Evolutionary conservation across 2,888 invertebrate genomes (phyloP).

Genomic region (Dromius quadrimaculatus): DNA sequence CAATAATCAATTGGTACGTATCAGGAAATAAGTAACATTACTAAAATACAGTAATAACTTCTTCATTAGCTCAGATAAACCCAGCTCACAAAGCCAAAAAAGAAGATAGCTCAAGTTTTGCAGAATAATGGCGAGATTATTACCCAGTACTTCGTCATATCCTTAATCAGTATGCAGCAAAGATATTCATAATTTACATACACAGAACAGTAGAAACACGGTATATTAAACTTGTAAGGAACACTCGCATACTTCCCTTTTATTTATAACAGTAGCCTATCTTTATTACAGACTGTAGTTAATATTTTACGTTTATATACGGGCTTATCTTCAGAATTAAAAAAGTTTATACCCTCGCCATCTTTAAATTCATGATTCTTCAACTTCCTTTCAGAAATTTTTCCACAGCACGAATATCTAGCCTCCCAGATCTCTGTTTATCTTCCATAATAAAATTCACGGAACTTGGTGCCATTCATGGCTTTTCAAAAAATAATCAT

Average conservation of each 20-base stretch:
- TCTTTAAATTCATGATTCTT: too few relatives aligned
- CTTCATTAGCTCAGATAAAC: neutral
- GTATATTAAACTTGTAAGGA: constrained; percentile 5
- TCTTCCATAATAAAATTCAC: too few relatives aligned
- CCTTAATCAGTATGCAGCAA: constrained; percentile 23
- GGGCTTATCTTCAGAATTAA: too few relatives aligned
- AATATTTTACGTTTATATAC: constrained; percentile 13
- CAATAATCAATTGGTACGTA: neutral
- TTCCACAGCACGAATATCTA: too few relatives aligned
- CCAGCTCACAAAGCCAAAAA: neutral
- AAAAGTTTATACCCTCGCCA: too few relatives aligned
- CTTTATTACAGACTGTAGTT: constrained; percentile 21
- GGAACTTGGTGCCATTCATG: too few relatives aligned
- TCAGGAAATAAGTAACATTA: constrained; percentile 5
- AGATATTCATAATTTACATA: constrained; percentile 24
- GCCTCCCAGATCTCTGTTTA: too few relatives aligned
- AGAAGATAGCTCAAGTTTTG: neutral
- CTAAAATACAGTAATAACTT: constrained; percentile 1
- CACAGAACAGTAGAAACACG: constrained; percentile 4
- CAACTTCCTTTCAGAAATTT: too few relatives aligned
- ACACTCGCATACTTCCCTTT: constrained; percentile 11
- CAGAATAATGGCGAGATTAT: constrained; percentile 9
- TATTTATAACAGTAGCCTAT: constrained; percentile 22
- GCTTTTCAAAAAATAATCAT: too few relatives aligned
- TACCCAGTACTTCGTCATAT: constrained; percentile 7